Evolutionary conservation across 2,113 vertebrate genomes (phyloP), one percentile per base, ranked within the genome.

Genomic region (Chroicocephalus ridibundus): DNA sequence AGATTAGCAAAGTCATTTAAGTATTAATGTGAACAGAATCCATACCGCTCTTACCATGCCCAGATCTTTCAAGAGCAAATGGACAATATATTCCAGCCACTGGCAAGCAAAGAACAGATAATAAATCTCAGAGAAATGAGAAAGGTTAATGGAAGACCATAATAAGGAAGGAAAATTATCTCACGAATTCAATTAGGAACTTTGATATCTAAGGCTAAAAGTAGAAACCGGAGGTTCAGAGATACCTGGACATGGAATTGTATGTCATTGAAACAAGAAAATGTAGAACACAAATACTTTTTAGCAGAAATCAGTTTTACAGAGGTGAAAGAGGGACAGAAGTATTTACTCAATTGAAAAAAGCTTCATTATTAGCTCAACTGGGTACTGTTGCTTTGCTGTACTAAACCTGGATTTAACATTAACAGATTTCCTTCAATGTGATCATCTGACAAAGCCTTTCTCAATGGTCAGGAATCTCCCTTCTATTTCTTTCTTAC

Each of bases 21-120:
- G 26, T 88, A 92, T 81, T 66, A 83, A 74, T 88, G 64, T 77
- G 26, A 88, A 77, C 62, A 86, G 31, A 92, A 83, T 64, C 55
- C 51, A 34, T 66, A 90, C 14, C 15, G 11, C 29, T 86, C 46
- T 61, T 74, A 32, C 70, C 5, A 3, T 68, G 74, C 51, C 22
- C 11, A 62, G 60, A 83, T 57, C 15, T 75, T 88, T 86, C 68
- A 93, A 95, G 64, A 92, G n/a, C 61, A 90, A 88, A 91, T 57
- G 68, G 86, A 82, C 88, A 91, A 93, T 65, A 34, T 61, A 82
- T 94, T 95, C 69, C 80, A 95, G 47, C 57, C 91, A 40, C 57
- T 87, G 69, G 88, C 83, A 93, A 94, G 86, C 34, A 93, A 93
- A 92, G 65, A 76, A 91, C 46, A 88, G 88, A 65, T 84, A 93